These are phyloP conservation scores for Malaclemys terrapin DNA, from an alignment of 2,113 vertebrate genomes.

Conservation along the genomic window DNA sequence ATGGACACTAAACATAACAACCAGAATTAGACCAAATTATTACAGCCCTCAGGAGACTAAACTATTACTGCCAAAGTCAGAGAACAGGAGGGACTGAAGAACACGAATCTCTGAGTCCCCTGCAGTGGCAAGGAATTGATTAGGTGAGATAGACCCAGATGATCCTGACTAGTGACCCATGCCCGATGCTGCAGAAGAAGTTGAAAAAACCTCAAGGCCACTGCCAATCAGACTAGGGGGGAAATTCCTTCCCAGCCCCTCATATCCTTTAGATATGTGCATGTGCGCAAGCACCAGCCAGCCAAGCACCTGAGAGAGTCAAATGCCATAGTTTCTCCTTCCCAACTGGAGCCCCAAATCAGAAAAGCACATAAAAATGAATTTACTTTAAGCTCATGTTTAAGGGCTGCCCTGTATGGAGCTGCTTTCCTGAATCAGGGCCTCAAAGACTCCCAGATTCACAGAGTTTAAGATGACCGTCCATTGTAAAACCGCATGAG, in stretches of 20 bases:
- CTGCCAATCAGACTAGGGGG: neutral
- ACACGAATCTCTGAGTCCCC: neutral
- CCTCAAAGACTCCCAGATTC: neutral
- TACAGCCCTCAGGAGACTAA: neutral
- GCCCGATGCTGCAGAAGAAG: neutral
- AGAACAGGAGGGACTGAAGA: neutral
- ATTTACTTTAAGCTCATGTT: neutral
- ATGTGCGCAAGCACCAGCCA: neutral
- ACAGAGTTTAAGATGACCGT: neutral
- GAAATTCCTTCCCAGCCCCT: neutral
- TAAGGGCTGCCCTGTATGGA: neutral
- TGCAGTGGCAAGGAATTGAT: neutral
- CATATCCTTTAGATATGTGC: neutral
- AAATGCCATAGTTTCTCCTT: neutral
- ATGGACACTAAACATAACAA: neutral
- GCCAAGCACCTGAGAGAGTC: neutral
- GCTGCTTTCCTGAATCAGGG: neutral
- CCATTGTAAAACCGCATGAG: neutral
- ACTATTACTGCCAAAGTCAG: neutral
- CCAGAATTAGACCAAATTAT: neutral
- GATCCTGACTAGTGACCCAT: neutral
- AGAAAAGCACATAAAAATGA: neutral
- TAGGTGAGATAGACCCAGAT: neutral
- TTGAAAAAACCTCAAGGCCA: neutral
- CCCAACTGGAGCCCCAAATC: neutral